Conservation (phyloP, 2,797 vertebrate species). For the Phoxinus dragarum region DNA sequence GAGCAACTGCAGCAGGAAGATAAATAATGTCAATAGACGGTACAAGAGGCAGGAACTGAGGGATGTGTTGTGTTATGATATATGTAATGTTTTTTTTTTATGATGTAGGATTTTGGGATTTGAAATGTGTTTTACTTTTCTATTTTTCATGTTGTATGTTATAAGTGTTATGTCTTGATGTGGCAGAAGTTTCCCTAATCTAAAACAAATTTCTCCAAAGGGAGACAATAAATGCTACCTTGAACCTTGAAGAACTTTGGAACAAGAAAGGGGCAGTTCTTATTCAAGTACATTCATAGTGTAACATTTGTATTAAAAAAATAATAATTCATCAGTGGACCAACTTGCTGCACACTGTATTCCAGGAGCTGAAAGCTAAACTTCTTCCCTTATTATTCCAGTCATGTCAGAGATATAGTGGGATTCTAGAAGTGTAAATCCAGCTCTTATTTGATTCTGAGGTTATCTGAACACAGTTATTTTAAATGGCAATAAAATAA, state of each 20-base stretch:
- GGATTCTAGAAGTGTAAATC: neutral
- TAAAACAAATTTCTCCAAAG: too few relatives aligned
- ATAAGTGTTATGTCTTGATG: too few relatives aligned
- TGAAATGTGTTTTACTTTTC: too few relatives aligned
- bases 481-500: neutral
- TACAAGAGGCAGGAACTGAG: too few relatives aligned
- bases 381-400: slow-evolving; percentile 6
- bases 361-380: slow-evolving; percentile 58
- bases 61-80: too few relatives aligned
- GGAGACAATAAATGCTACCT: too few relatives aligned
- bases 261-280: slow-evolving; percentile 30
- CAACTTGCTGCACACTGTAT: slow-evolving; percentile 33
- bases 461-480: neutral
- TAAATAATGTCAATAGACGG: too few relatives aligned
- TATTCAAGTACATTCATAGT: slow-evolving; percentile 47
- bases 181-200: too few relatives aligned
- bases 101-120: too few relatives aligned
- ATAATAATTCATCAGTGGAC: neutral
- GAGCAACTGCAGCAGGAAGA: too few relatives aligned
- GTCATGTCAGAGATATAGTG: slow-evolving; percentile 1
- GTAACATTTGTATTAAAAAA: slow-evolving; percentile 35
- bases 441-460: neutral
- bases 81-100: too few relatives aligned
- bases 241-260: neutral
- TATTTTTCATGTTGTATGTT: too few relatives aligned